Conservation (phyloP, 2,888 invertebrate genomes). For the Drosophila paramelanica region DNA sequence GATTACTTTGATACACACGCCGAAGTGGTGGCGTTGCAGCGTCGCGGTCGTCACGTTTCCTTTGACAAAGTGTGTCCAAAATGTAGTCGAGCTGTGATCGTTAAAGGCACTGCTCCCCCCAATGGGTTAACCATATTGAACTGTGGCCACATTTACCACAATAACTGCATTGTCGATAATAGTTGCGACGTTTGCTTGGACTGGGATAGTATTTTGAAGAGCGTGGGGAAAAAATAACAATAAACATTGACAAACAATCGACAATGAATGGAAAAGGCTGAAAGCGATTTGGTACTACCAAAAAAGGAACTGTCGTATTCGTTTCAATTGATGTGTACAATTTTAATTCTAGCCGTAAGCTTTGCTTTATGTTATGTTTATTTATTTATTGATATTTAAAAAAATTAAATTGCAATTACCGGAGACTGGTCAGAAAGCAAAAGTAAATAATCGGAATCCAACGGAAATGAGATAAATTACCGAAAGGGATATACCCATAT, state of each 20-base stretch:
- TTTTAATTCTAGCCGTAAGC: slow-evolving; percentile 38
- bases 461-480: background rate
- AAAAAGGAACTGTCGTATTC: slow-evolving; percentile 13
- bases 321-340: slow-evolving; percentile 30
- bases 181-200: slow-evolving; percentile 66
- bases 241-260: slow-evolving; percentile 3
- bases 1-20: slow-evolving; percentile 96
- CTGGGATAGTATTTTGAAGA: slow-evolving; percentile 37
- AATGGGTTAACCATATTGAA: slow-evolving; percentile 92
- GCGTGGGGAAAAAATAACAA: slow-evolving; percentile 10
- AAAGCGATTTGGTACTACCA: slow-evolving; percentile 15
- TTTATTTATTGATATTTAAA: slow-evolving; percentile 45
- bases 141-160: slow-evolving; percentile 95
- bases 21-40: slow-evolving; percentile 91
- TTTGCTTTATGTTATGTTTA: slow-evolving; percentile 36
- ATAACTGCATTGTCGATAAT: slow-evolving; percentile 89
- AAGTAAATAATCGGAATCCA: background rate
- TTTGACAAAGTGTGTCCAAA: slow-evolving; percentile 92
- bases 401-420: slow-evolving; percentile 20
- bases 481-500: too few species aligned
- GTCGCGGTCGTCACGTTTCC: slow-evolving; percentile 90
- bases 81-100: slow-evolving; percentile 91
- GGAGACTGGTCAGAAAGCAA: background rate
- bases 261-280: slow-evolving; percentile 39
- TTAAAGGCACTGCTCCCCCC: slow-evolving; percentile 89